phyloP scores from a whole-genome alignment of 1,140 invertebrate genomes.

The Linepithema humile region DNA sequence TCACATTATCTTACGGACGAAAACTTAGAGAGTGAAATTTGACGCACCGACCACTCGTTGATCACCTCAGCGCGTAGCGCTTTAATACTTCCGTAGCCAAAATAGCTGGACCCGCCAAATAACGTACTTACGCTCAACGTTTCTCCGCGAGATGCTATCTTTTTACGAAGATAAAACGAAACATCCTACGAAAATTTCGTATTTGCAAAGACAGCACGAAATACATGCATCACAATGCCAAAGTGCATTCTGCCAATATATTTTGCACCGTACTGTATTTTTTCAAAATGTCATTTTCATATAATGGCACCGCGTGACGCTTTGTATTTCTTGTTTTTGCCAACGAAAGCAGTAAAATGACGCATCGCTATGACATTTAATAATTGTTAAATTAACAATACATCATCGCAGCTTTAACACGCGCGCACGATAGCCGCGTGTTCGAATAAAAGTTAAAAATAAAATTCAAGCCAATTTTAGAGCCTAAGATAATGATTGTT shows the following conservation, averaged over 20 bases:
- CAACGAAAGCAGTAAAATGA: background rate
- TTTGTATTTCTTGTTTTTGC: background rate
- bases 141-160: background rate
- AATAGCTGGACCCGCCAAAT: slow-evolving; percentile 69
- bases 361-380: background rate
- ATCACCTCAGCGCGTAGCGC: slow-evolving; percentile 50
- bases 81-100: slow-evolving; percentile 45
- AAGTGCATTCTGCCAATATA: background rate
- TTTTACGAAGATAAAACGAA: too few relatives aligned
- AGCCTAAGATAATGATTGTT: background rate
- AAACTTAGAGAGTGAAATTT: background rate
- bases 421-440: background rate
- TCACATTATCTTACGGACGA: background rate
- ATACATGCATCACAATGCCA: background rate
- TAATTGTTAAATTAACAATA: background rate
- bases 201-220: background rate
- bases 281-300: slow-evolving; percentile 16
- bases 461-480: background rate
- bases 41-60: slow-evolving; percentile 39
- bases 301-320: slow-evolving; percentile 1
- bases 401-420: background rate
- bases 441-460: background rate
- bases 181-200: background rate
- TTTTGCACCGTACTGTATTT: slow-evolving; percentile 2
- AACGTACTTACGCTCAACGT: slow-evolving; percentile 8